These are phyloP conservation scores for Protodeltote pygarga DNA, from an alignment of 2,888 invertebrate species.

Conservation along the genomic window DNA sequence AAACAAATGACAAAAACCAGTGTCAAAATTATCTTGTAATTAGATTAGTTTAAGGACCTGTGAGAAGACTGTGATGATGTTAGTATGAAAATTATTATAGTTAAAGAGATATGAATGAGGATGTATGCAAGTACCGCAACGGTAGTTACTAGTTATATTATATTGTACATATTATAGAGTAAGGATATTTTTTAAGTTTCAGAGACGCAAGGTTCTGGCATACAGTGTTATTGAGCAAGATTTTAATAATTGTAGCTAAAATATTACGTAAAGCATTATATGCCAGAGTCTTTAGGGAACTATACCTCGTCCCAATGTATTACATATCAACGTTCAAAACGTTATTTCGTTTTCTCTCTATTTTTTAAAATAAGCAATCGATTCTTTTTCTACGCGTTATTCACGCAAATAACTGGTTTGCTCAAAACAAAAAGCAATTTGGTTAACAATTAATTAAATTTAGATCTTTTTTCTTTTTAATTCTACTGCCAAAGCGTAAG, in stretches of 20 bases:
- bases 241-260: background rate
- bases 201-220: slow-evolving; percentile 50
- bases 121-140: slow-evolving; percentile 46
- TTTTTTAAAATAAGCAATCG: slow-evolving; percentile 2
- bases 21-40: slow-evolving; percentile 57
- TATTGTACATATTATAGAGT: slow-evolving; percentile 44
- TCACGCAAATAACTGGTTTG: slow-evolving; percentile 62
- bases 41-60: slow-evolving; percentile 70
- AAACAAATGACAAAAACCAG: slow-evolving; percentile 47
- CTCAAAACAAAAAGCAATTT: slow-evolving; percentile 78
- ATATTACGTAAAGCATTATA: background rate
- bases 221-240: slow-evolving; percentile 27
- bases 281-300: slow-evolving; percentile 35
- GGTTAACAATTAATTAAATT: slow-evolving; percentile 28
- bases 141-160: slow-evolving; percentile 31
- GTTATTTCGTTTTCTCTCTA: slow-evolving; percentile 34
- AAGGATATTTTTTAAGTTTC: slow-evolving; percentile 40
- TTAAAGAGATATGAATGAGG: slow-evolving; percentile 64
- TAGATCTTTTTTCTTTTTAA: slow-evolving; percentile 37
- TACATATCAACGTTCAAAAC: slow-evolving; percentile 69
- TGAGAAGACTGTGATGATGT: slow-evolving; percentile 86
- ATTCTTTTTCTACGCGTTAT: slow-evolving; percentile 35
- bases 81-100: slow-evolving; percentile 70
- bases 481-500: slow-evolving; percentile 40
- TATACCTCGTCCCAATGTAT: slow-evolving; percentile 55